Conservation (phyloP, 2,888 invertebrate species). For the Danaus chrysippus region DNA sequence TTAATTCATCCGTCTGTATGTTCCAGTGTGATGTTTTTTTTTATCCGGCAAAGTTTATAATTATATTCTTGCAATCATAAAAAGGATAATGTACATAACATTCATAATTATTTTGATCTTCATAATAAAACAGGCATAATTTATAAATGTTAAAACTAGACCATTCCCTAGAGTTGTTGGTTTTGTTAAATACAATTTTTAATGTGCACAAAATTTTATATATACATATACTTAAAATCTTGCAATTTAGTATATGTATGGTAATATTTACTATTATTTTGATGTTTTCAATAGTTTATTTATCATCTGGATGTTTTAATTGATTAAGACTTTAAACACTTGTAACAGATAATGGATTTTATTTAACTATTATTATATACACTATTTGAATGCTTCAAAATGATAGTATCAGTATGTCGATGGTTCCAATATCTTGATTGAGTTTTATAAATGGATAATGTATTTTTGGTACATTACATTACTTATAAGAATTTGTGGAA, state of each 20-base stretch:
- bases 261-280: slow-evolving; percentile 17
- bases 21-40: not conserved
- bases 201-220: slow-evolving; percentile 55
- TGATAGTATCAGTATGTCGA: slow-evolving; percentile 21
- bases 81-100: slow-evolving; percentile 20
- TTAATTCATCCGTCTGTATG: not conserved
- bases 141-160: slow-evolving; percentile 13
- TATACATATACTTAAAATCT: slow-evolving; percentile 10
- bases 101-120: slow-evolving; percentile 3
- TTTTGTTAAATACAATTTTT: slow-evolving; percentile 42
- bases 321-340: slow-evolving; percentile 1
- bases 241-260: slow-evolving; percentile 19
- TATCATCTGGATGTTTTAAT: slow-evolving; percentile 8
- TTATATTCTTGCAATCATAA: slow-evolving; percentile 7
- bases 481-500: slow-evolving; percentile 37
- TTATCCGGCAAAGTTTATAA: slow-evolving; percentile 4
- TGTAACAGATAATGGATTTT: slow-evolving; percentile 19
- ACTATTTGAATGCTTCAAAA: slow-evolving; percentile 23
- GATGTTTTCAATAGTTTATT: slow-evolving; percentile 16
- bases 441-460: slow-evolving; percentile 19
- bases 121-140: slow-evolving; percentile 5
- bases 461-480: slow-evolving; percentile 31
- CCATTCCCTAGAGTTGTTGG: slow-evolving; percentile 26
- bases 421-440: slow-evolving; percentile 27
- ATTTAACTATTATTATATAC: slow-evolving; percentile 11